These are phyloP conservation scores for Lamellibrachia luymesi DNA, from an alignment of 1,140 invertebrate genomes.

Conservation along the genomic window DNA sequence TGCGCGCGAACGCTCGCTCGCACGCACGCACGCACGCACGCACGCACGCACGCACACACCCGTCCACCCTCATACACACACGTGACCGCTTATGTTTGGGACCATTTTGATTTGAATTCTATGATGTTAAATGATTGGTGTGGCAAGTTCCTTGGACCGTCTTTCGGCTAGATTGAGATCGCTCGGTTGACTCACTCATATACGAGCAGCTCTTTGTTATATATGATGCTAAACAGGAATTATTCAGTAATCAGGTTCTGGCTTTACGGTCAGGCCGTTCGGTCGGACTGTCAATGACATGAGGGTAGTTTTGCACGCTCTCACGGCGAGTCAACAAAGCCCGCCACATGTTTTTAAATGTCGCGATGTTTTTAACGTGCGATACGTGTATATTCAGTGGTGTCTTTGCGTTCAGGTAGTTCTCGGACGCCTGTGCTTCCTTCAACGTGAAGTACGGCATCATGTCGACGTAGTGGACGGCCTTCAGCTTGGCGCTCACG, in stretches of 20 bases:
- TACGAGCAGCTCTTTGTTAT: neutral
- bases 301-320: neutral
- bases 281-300: neutral
- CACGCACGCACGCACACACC: no score
- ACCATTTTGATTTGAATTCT: neutral
- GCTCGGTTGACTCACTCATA: neutral
- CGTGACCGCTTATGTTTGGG: neutral
- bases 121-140: neutral
- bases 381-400: neutral
- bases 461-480: conserved; percentile 19
- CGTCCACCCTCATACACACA: no score
- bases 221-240: neutral
- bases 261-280: no score
- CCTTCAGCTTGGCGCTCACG: conserved; percentile 34
- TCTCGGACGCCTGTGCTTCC: neutral
- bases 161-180: neutral
- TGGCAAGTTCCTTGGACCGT: neutral
- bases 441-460: conserved; percentile 13
- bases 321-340: neutral
- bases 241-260: neutral
- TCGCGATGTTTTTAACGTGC: conserved; percentile 8
- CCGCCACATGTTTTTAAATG: neutral
- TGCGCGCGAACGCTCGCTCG: no score
- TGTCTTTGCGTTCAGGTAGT: neutral
- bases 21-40: no score